phyloP scores from a whole-genome alignment of 2,113 vertebrate genomes.

The Lamprologus ornatipinnis region DNA sequence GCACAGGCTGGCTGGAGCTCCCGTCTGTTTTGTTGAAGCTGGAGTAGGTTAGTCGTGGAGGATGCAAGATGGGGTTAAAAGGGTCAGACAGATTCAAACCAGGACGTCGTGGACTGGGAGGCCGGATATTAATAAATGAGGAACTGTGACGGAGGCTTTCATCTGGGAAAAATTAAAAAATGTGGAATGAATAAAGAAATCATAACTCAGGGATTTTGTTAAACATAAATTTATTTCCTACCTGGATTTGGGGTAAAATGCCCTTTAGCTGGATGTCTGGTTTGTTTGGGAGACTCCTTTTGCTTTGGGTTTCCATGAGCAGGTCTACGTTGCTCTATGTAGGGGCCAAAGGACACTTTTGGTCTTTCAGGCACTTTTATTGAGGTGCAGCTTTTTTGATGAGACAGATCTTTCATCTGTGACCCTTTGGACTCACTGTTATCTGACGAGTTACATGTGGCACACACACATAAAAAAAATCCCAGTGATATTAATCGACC shows the following conservation, averaged over 20 bases:
- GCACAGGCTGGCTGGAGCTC: background rate
- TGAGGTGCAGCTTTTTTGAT: background rate
- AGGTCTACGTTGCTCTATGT: constrained; percentile 13
- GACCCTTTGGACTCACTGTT: constrained; percentile 4
- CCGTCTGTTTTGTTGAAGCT: constrained; percentile 22
- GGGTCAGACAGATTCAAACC: constrained; percentile 37
- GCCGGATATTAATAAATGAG: constrained; percentile 35
- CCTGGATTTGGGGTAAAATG: constrained; percentile 63
- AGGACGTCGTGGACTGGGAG: constrained; percentile 35
- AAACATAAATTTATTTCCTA: background rate
- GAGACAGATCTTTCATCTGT: background rate
- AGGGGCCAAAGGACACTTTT: constrained; percentile 52
- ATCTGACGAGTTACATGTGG: constrained; percentile 21
- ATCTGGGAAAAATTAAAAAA: constrained; percentile 14
- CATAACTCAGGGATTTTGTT: background rate
- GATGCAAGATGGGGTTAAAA: constrained; percentile 48
- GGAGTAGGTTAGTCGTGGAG: constrained; percentile 44
- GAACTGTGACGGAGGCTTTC: background rate
- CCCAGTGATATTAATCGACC: background rate
- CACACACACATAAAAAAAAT: background rate
- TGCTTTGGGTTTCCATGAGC: background rate
- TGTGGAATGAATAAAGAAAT: background rate
- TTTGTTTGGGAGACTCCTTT: constrained; percentile 7
- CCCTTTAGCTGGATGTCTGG: constrained; percentile 2
- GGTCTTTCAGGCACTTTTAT: constrained; percentile 23